phyloP scores from a whole-genome alignment of 2,888 invertebrate genomes.

The Copidosoma aretas region DNA sequence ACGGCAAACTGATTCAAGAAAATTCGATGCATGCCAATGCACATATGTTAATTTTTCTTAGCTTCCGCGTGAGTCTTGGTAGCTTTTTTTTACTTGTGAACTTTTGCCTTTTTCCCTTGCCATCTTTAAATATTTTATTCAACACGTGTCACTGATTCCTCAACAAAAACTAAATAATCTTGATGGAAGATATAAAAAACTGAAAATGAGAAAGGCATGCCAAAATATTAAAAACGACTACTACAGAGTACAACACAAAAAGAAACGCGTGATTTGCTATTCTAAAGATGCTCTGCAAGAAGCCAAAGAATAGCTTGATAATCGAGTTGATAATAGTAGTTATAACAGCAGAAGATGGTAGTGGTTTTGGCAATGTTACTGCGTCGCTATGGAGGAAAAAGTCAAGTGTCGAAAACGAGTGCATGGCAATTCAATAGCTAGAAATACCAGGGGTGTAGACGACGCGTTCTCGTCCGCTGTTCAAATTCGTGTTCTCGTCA shows the following conservation, averaged over 20 bases:
- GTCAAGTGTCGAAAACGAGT: slow-evolving; percentile 1
- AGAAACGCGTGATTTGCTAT: not conserved
- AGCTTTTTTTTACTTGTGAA: too few relatives aligned
- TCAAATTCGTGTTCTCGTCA: slow-evolving; percentile 75
- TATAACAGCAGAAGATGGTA: not conserved
- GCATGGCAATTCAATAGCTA: slow-evolving; percentile 45
- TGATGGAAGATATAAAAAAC: too few relatives aligned
- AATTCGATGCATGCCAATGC: too few relatives aligned
- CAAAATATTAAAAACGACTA: too few relatives aligned
- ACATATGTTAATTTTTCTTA: too few relatives aligned
- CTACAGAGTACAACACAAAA: not conserved
- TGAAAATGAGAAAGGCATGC: too few relatives aligned
- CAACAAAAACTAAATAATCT: too few relatives aligned
- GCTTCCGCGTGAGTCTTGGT: too few relatives aligned
- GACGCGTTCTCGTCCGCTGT: slow-evolving; percentile 57
- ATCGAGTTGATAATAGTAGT: not conserved
- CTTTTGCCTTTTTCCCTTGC: too few relatives aligned
- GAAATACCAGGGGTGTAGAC: slow-evolving; percentile 59
- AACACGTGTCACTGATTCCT: too few relatives aligned
- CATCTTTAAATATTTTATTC: too few relatives aligned
- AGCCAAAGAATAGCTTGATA: not conserved
- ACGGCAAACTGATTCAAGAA: too few relatives aligned
- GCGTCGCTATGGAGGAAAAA: not conserved
- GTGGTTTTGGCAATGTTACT: not conserved
- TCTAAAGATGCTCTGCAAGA: not conserved